A percentile compares a stretch with the other conserved stretches of the same genome.
phyloP scores from a whole-genome alignment of 2,888 invertebrate genomes.

The Pyrrhosoma nymphula region DNA sequence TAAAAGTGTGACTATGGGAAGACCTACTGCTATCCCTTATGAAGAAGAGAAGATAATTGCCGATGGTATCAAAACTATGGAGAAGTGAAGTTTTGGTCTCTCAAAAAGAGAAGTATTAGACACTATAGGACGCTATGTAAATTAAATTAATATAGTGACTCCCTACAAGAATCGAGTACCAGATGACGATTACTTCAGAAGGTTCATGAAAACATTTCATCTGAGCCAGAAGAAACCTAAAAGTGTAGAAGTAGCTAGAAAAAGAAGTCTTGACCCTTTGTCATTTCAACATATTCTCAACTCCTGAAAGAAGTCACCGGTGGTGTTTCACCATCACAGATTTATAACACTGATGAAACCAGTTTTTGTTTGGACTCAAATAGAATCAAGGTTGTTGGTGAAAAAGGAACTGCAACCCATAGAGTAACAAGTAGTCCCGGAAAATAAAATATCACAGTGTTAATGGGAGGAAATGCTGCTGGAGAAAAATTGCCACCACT shows the following conservation, averaged over 20 bases:
- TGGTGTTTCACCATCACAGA: not conserved
- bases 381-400: constrained; percentile 74
- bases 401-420: constrained; percentile 73
- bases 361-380: no score
- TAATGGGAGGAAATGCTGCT: constrained; percentile 70
- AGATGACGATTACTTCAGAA: constrained; percentile 74
- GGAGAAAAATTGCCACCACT: constrained; percentile 75
- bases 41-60: constrained; percentile 73
- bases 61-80: constrained; percentile 73
- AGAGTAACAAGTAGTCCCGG: no score
- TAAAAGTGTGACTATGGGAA: constrained; percentile 72
- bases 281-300: constrained; percentile 74
- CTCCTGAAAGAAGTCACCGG: constrained; percentile 69
- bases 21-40: constrained; percentile 72
- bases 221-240: constrained; percentile 75
- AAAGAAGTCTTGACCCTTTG: constrained; percentile 73
- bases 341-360: constrained; percentile 1
- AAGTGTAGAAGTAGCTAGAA: constrained; percentile 74
- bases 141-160: constrained; percentile 72
- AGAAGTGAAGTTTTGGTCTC: constrained; percentile 75
- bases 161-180: constrained; percentile 74
- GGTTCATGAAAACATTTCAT: constrained; percentile 73
- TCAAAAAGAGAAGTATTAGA: constrained; percentile 74
- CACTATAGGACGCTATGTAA: constrained; percentile 73
- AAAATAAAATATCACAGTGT: constrained; percentile 74